A percentile compares a stretch with the other conserved stretches of the same genome.
Conservation (phyloP, 1,140 invertebrate species). For the Sarcophaga bullata region DNA sequence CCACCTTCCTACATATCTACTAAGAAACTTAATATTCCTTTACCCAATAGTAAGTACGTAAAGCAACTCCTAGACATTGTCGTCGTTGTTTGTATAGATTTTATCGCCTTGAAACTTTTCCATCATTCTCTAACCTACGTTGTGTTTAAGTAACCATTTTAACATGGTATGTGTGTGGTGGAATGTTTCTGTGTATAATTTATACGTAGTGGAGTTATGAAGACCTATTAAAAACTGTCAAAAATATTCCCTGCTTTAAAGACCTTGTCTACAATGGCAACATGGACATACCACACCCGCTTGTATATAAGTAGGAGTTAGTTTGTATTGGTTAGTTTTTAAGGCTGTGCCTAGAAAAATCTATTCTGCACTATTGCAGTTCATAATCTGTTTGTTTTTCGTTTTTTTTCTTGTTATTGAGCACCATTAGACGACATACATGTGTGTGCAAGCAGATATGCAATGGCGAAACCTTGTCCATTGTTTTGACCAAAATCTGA, state of each 20-base stretch:
- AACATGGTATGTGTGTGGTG: not conserved
- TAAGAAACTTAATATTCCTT: no score
- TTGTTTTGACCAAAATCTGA: conserved; percentile 24
- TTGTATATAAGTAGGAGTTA: no score
- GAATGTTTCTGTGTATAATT: not conserved
- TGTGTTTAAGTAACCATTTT: not conserved
- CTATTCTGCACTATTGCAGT: not conserved
- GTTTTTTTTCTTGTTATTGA: no score
- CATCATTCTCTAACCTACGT: not conserved
- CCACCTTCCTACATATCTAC: no score
- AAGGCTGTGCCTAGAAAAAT: not conserved
- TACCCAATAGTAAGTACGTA: no score
- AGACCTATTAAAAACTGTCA: conserved; percentile 23
- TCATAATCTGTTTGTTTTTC: no score
- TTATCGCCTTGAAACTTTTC: not conserved
- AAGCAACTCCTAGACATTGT: no score
- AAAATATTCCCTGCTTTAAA: conserved; percentile 25
- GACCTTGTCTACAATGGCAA: not conserved
- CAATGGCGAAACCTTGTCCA: conserved; percentile 1
- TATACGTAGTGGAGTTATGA: conserved; percentile 12
- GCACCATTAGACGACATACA: not conserved
- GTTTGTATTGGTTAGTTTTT: not conserved
- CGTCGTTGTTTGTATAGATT: no score
- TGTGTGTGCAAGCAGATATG: not conserved
- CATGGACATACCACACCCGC: no score